Conservation (phyloP, 1,140 invertebrate species). For the Euura lappo region DNA sequence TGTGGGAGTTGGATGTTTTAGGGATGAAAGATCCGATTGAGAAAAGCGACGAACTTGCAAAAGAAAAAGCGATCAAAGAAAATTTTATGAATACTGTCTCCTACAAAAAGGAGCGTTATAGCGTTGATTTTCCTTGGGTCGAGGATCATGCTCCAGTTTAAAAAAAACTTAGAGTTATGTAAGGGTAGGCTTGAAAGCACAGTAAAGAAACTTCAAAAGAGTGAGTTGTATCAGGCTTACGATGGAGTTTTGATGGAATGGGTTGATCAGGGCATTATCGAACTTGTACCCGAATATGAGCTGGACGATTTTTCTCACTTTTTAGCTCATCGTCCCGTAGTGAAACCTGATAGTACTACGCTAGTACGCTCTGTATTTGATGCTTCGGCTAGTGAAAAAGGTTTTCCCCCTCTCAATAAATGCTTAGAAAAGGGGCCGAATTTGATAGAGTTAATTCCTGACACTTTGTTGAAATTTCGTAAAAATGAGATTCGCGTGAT, state of each 20-base stretch:
- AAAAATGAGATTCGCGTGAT: slow-evolving; percentile 38
- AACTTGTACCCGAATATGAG: slow-evolving; percentile 32
- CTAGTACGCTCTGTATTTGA: slow-evolving; percentile 39
- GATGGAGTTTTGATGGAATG: slow-evolving; percentile 38
- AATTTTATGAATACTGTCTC: slow-evolving; percentile 40
- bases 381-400: slow-evolving; percentile 33
- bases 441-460: slow-evolving; percentile 31
- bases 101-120: slow-evolving; percentile 34
- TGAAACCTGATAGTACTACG: slow-evolving; percentile 39
- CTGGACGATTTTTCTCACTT: slow-evolving; percentile 28
- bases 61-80: slow-evolving; percentile 30
- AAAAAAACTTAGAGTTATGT: slow-evolving; percentile 27
- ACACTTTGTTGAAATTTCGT: background rate
- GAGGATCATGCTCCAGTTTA: slow-evolving; percentile 23
- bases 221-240: slow-evolving; percentile 34
- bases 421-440: slow-evolving; percentile 49
- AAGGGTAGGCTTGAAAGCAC: slow-evolving; percentile 25
- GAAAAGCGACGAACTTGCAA: slow-evolving; percentile 32
- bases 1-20: slow-evolving; percentile 41
- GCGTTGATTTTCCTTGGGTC: slow-evolving; percentile 41
- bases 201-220: slow-evolving; percentile 28
- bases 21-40: slow-evolving; percentile 46
- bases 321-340: slow-evolving; percentile 43
- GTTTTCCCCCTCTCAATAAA: slow-evolving; percentile 43
- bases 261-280: slow-evolving; percentile 37